Conservation (phyloP, 1,140 invertebrate genomes). For the Cephus cinctus region DNA sequence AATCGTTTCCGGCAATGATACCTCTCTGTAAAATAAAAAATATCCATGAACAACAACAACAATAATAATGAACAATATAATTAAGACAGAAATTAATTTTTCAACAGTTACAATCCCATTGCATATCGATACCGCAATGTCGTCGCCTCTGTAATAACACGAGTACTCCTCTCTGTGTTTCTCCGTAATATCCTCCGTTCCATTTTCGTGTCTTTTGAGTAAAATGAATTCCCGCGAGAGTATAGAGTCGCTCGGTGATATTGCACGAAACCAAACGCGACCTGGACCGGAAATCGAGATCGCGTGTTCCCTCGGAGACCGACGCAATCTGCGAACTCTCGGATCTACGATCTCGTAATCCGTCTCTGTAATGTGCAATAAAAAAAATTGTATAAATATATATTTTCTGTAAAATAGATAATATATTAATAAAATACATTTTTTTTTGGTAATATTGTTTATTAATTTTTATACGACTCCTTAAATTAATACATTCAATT, state of each 20-base stretch:
- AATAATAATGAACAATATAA: no score
- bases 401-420: no score
- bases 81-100: background rate
- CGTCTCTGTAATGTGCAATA: background rate
- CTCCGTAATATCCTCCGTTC: conserved; percentile 1
- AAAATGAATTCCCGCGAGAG: background rate
- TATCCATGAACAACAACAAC: no score
- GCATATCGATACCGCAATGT: background rate
- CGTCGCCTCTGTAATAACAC: background rate
- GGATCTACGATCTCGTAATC: background rate
- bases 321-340: background rate
- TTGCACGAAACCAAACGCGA: background rate
- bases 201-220: background rate
- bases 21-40: conserved; percentile 31
- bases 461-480: no score
- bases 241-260: background rate
- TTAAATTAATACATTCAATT: no score
- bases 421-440: no score
- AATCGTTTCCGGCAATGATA: conserved; percentile 28
- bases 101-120: background rate
- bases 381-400: no score
- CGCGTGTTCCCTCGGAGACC: background rate
- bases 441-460: no score
- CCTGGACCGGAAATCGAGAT: background rate
- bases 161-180: background rate